Conservation (phyloP, 2,888 invertebrate species). For the Smittia aterrima region DNA sequence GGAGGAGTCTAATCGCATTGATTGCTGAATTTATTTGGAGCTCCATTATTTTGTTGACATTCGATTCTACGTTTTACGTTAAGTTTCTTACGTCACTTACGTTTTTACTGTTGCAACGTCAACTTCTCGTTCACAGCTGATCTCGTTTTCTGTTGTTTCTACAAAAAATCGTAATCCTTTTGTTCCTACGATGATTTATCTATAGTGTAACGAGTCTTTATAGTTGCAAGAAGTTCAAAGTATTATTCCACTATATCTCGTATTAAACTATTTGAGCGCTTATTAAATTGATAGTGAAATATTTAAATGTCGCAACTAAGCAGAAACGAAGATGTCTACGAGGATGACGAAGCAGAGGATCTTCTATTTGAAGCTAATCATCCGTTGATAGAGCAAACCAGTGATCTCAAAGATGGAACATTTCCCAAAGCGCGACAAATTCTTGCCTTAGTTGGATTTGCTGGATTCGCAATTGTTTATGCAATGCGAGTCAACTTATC, state of each 20-base stretch:
- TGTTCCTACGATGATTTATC: no score
- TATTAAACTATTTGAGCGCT: no score
- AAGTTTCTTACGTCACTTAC: no score
- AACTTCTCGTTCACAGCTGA: no score
- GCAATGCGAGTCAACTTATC: slow-evolving; percentile 89
- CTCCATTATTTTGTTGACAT: slow-evolving; percentile 20
- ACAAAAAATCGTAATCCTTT: no score
- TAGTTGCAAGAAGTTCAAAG: no score
- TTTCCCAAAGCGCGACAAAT: slow-evolving; percentile 67
- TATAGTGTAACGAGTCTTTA: no score
- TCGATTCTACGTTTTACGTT: not conserved
- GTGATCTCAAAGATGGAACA: slow-evolving; percentile 41
- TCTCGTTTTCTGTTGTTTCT: no score
- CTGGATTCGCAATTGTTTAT: slow-evolving; percentile 86
- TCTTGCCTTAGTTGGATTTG: slow-evolving; percentile 79
- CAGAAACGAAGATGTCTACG: not conserved
- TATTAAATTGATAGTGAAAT: no score
- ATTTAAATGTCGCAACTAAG: not conserved
- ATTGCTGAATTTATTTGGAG: slow-evolving; percentile 71
- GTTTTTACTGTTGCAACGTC: no score
- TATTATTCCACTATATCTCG: no score
- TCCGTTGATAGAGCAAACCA: not conserved
- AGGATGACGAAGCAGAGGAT: not conserved
- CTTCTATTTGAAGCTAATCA: not conserved
- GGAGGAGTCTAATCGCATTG: slow-evolving; percentile 70